Base-by-base conservation (phyloP, 2,888 invertebrate genomes). In the Drosophila mimetica region DNA sequence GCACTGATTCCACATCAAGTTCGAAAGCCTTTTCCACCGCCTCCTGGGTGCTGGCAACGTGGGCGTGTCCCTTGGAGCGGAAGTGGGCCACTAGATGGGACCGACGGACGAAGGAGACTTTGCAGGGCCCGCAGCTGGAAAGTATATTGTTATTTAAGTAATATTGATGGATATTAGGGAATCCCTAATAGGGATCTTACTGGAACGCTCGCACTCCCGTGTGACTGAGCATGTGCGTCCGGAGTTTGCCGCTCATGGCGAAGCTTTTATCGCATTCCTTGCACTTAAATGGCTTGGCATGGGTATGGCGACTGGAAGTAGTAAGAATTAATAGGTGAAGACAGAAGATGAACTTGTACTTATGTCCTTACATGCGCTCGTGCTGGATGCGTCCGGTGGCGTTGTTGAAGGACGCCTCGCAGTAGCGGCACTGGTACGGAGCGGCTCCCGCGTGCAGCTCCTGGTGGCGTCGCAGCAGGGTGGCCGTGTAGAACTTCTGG, bases 351-450 rank as follows among this genome's bases (percentile, higher is more conserved):
- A 20, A 2, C 7, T 8, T 8, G 7, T 7, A 28, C 1, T 8
- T 8, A 8, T 1, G 1, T 2, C 7, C 18, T 39, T 25, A 82
- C 82, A 75, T 83, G 20, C 82, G 86, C 11, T 82, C 82, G 20
- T 82, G 82, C 39, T 86, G 84, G n/a, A 83, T 73, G 6, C 82
- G 84, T 7, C 83, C 82, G 41, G 77, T 83, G 58, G 75, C 69
- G 51, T 88, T 86, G 42, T 69, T 81, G 14, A 88, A 84, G 6
- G 78, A 65, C 44, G 69, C 73, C 0, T 76, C 73, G 14, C 84
- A 84, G 55, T 70, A 88, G 4, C 78, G 69, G n/a, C 84, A 84
- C 1, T 66, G 51, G 55, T 75, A 84, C 0, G 85, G 87, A 4
- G 74, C 64, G 14, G 71, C 58, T 16, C 73, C 75, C 2, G 64